Evolutionary conservation across 2,113 vertebrate genomes (phyloP).

Genomic region (Amblyopsis rosae): DNA sequence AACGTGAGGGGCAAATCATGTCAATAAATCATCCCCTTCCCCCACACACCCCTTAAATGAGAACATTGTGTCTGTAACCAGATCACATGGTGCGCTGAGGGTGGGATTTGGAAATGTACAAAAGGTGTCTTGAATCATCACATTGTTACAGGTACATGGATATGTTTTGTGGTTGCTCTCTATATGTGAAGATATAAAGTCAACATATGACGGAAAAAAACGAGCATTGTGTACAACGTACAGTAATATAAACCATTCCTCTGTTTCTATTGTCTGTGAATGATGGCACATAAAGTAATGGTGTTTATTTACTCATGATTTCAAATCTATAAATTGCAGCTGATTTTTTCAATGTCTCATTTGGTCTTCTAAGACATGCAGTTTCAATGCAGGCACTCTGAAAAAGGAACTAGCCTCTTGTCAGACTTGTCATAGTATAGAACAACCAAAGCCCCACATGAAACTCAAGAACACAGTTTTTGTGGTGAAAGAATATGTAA

Average conservation of each 20-base stretch:
- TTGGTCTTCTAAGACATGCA: constrained; percentile 33
- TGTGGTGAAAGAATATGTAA: constrained; percentile 81
- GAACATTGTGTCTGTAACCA: constrained; percentile 58
- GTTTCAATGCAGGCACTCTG: constrained; percentile 64
- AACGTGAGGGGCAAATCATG: constrained; percentile 48
- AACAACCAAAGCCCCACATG: constrained; percentile 57
- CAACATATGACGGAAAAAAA: background rate
- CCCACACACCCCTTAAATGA: constrained; percentile 24
- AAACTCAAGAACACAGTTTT: constrained; percentile 75
- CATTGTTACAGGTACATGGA: constrained; percentile 31
- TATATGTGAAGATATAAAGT: constrained; percentile 7
- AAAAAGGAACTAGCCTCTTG: constrained; percentile 73
- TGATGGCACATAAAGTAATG: constrained; percentile 6
- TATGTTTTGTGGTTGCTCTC: constrained; percentile 15
- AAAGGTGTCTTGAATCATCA: constrained; percentile 61
- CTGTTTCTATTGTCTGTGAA: background rate
- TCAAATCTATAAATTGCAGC: constrained; percentile 31
- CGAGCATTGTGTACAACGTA: too few species aligned
- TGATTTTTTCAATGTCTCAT: constrained; percentile 43
- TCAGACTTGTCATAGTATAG: constrained; percentile 56
- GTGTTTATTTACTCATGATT: constrained; percentile 14
- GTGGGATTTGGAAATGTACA: constrained; percentile 54
- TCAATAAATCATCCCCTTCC: constrained; percentile 20
- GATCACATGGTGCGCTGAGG: constrained; percentile 41
- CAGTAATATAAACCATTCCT: too few species aligned